Base-by-base conservation (phyloP, 2,113 vertebrate species). In the Mungos mungo region DNA sequence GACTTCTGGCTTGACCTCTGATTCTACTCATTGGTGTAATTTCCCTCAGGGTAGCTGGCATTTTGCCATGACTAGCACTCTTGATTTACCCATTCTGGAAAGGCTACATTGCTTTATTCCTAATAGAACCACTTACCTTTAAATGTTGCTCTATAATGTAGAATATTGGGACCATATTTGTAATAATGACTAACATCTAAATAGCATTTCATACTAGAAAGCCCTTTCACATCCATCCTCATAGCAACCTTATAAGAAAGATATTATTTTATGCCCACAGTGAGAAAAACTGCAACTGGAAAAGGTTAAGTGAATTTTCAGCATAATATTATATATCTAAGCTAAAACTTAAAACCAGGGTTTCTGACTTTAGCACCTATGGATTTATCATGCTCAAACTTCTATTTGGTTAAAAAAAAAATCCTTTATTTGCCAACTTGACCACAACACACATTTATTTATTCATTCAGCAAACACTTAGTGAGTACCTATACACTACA, bases 171-270 rank as follows among this genome's bases (percentile, higher is more conserved):
- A 96, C 71, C 16, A 71, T 81, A 83, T 65, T 72, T 88, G 27
- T 41, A 95, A 85, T 47, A 88, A 97, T 90, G 23, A 87, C 82
- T 69, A 90, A 81, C 38, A 91, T 80, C 57, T 92, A 95, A 41
- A 66, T 15, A 84, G 16, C 35, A 74, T 9, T 38, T 90, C 88
- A 69, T 5, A 33, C 33, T 63, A 38, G 38, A 91, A 66, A 93
- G 2, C 15, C 76, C 57, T 88, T 94, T 82, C 72, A 71, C 15
- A 57, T 80, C 45, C 33, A 76, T n/a, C 11, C 31, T n/a, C 45
- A 19, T 15, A 76, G 41, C 76, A 65, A 35, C 31, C 41, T 71
- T 71, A 4, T 77, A n/a, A 41, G 16, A 90, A 29, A 96, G 76
- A 77, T 19, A 84, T 10, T 66, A 85, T 80, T 85, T 86, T 47